Evolutionary conservation across 2,888 invertebrate species (phyloP).

Genomic region (Apamea sordens): DNA sequence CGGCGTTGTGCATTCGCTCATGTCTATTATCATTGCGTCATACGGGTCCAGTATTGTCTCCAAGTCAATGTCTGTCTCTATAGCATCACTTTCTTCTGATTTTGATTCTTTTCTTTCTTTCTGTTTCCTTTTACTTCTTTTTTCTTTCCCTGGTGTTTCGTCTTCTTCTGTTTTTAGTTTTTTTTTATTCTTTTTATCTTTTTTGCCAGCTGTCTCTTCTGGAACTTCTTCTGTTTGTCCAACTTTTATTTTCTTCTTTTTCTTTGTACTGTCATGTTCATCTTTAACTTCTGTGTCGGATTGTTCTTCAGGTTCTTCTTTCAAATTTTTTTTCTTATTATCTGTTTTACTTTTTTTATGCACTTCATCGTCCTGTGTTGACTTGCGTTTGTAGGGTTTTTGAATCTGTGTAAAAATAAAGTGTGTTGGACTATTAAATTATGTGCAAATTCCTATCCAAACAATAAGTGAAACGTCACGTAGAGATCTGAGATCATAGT

Average conservation of each 20-base stretch:
- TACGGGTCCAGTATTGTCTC: conserved; percentile 76
- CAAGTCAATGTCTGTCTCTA: conserved; percentile 82
- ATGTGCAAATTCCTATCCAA: background rate
- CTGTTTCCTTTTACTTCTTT: conserved; percentile 51
- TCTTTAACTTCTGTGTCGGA: conserved; percentile 15
- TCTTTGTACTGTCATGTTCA: conserved; percentile 16
- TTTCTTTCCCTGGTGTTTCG: conserved; percentile 29
- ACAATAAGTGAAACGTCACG: background rate
- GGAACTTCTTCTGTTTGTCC: conserved; percentile 30
- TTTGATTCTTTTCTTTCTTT: conserved; percentile 45
- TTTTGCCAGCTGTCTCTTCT: conserved; percentile 45
- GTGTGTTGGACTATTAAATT: background rate
- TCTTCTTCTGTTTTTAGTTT: conserved; percentile 39
- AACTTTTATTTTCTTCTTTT: conserved; percentile 20
- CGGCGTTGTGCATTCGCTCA: conserved; percentile 77
- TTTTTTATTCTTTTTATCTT: conserved; percentile 58
- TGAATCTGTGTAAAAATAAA: conserved; percentile 68
- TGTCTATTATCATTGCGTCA: conserved; percentile 78
- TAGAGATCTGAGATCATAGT: background rate
- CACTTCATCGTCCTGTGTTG: conserved; percentile 18
- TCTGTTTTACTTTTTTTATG: conserved; percentile 51
- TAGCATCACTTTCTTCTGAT: conserved; percentile 81
- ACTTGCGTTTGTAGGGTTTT: conserved; percentile 70
- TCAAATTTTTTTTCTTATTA: conserved; percentile 30
- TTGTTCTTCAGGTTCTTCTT: conserved; percentile 21